Base-by-base conservation (phyloP, 2,888 invertebrate species). In the Labia minor region DNA sequence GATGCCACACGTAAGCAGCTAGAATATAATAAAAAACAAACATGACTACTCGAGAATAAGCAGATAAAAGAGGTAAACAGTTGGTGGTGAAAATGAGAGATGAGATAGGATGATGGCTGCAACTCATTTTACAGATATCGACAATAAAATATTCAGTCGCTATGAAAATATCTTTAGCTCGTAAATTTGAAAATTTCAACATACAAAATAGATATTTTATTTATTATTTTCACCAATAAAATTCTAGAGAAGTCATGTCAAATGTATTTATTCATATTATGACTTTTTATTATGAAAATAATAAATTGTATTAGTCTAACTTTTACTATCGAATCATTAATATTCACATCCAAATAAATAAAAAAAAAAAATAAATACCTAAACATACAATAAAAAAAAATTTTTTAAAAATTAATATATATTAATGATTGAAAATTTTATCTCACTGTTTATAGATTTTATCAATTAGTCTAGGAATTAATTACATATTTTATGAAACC, bases 1-100 rank as follows among this genome's bases (percentile, higher is more conserved):
- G 26, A 26, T 6, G 26, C 26, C 8, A 26, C n/a, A n/a, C 26
- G 26, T 26, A 26, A 4, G 49, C 49, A 49, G 6, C 49, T 49
- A n/a, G n/a, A n/a, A n/a, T n/a, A 49, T 49, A 49, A 49, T 49
- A 49, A 49, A 49, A 49, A 49, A 49, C 49, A 49, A 49, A 49
- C 49, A 49, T 49, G 49, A 14, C 49, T 14, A 49, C 49, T 49
- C 49, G 49, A 49, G 49, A 49, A 49, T 49, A 49, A 16, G 49
- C n/a, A 49, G 49, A 49, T 49, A 49, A 49, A 49, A 49, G 4
- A 49, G 16, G 49, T 49, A 49, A 49, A 49, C 49, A 49, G 49
- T 16, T 49, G n/a, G 16, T 49, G 49, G 49, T 16, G 49, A 49
- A 49, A 49, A 49, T 49, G 16, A 49, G 49, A 16, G 49, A 49